These are phyloP conservation scores for Ischnus inquisitorius DNA, from an alignment of 2,888 invertebrate species.

Conservation along the genomic window DNA sequence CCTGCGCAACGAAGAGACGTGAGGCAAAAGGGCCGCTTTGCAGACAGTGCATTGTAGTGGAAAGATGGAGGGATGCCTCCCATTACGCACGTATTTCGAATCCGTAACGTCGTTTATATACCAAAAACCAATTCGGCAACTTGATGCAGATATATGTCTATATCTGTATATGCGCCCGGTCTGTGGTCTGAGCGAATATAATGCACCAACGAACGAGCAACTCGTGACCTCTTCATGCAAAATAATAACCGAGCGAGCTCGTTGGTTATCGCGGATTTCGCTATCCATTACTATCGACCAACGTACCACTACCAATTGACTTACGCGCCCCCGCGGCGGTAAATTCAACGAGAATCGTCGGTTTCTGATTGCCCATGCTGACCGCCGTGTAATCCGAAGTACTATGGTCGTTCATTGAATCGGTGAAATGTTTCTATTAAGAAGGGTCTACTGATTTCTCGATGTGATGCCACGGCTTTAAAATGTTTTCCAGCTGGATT, in stretches of 20 bases:
- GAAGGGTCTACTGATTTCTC: no score
- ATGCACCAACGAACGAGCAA: background rate
- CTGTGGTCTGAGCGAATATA: background rate
- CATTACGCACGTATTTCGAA: conserved; percentile 45
- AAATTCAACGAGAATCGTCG: background rate
- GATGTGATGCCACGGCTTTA: no score
- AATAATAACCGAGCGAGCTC: conserved; percentile 10
- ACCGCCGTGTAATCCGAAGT: background rate
- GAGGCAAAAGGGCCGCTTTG: background rate
- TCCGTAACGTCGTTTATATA: conserved; percentile 9
- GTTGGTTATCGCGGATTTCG: conserved; percentile 32
- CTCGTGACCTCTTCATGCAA: conserved; percentile 4
- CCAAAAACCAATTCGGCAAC: background rate
- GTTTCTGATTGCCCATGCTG: background rate
- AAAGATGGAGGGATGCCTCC: conserved; percentile 26
- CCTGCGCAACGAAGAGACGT: conserved; percentile 1
- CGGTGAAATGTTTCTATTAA: background rate
- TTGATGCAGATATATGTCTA: no score
- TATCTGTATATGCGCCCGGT: background rate
- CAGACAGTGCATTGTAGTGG: conserved; percentile 7
- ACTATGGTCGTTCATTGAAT: background rate
- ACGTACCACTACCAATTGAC: conserved; percentile 5
- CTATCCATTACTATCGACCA: conserved; percentile 4
- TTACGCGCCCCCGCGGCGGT: background rate
- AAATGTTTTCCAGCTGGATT: no score